Evolutionary conservation across 1,140 invertebrate species (phyloP).

Genomic region (Agrilus planipennis): DNA sequence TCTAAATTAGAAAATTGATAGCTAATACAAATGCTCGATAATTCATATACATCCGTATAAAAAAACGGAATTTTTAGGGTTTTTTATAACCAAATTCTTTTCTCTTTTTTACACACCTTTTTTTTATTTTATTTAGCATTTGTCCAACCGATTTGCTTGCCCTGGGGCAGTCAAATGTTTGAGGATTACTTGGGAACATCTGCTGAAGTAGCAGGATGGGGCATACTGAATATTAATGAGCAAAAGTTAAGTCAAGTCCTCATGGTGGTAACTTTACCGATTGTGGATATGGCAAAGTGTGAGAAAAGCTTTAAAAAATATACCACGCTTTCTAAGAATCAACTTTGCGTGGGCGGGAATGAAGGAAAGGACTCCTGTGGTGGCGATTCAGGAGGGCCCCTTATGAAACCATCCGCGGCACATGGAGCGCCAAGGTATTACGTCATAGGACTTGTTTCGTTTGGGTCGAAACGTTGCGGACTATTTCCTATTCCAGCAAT

Average conservation of each 20-base stretch:
- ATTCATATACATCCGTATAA: too few relatives aligned
- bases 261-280: constrained; percentile 34
- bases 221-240: constrained; percentile 18
- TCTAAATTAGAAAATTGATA: too few relatives aligned
- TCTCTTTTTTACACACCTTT: too few relatives aligned
- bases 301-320: constrained; percentile 19
- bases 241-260: constrained; percentile 25
- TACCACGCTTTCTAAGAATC: constrained; percentile 13
- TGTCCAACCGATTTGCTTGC: constrained; percentile 41
- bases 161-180: constrained; percentile 26
- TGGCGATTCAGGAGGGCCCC: constrained; percentile 64
- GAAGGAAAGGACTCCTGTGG: constrained; percentile 52
- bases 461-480: constrained; percentile 48
- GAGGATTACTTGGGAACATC: constrained; percentile 31
- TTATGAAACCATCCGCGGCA: constrained; percentile 41
- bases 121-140: constrained; percentile 24
- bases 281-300: constrained; percentile 34
- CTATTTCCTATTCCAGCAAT: constrained; percentile 36
- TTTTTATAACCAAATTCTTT: too few relatives aligned
- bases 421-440: constrained; percentile 34
- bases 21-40: too few relatives aligned
- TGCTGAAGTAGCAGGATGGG: constrained; percentile 45
- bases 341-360: constrained; percentile 49
- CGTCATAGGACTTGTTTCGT: constrained; percentile 55
- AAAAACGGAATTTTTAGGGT: too few relatives aligned